Conservation (phyloP, 2,797 vertebrate species). For the Tragopan temminckii region DNA sequence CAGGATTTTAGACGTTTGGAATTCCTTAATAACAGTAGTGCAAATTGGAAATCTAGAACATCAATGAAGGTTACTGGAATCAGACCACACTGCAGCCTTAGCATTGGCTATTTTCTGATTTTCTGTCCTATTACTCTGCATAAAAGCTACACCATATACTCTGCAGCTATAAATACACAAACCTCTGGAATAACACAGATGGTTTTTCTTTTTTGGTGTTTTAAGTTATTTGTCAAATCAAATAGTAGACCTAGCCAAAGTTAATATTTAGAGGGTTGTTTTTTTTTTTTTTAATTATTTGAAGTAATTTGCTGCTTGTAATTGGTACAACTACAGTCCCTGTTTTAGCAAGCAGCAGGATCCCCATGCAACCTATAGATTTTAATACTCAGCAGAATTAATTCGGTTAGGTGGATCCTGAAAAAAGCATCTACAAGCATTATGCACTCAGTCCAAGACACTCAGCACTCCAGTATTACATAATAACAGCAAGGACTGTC, state of each 20-base stretch:
- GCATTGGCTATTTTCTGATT: neutral
- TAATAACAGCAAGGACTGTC: neutral
- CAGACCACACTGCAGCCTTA: neutral
- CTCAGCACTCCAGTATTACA: neutral
- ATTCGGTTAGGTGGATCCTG: neutral
- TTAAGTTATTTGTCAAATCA: neutral
- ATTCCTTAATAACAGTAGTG: neutral
- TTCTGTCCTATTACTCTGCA: neutral
- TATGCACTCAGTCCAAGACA: neutral
- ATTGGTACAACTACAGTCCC: neutral
- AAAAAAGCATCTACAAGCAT: neutral
- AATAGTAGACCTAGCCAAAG: neutral
- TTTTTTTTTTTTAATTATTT: neutral
- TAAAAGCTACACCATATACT: neutral
- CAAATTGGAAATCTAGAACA: neutral
- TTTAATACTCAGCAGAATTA: neutral
- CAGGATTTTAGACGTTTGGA: neutral
- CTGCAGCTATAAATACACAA: neutral
- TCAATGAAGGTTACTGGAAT: neutral
- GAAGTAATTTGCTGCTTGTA: conserved; percentile 25
- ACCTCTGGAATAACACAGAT: neutral
- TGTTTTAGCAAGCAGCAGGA: conserved; percentile 7
- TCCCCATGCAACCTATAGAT: neutral
- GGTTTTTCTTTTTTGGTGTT: neutral
- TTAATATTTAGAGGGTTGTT: neutral